Evolutionary conservation across 2,113 vertebrate genomes (phyloP).

Genomic region (Corythaixoides concolor): DNA sequence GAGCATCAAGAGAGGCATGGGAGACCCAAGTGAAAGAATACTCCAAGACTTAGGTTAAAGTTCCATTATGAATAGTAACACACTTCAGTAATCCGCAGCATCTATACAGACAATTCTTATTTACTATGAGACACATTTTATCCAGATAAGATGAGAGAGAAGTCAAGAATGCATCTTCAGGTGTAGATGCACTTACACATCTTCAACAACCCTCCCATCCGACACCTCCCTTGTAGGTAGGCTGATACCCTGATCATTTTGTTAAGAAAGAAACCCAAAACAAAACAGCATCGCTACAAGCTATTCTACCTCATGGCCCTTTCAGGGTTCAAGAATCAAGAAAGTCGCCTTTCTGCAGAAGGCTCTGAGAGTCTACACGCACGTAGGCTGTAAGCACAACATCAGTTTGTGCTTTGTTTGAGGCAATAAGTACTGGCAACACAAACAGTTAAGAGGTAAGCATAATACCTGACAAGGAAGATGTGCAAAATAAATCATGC

Average conservation of each 20-base stretch:
- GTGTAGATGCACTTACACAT: not conserved
- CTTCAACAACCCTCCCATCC: not conserved
- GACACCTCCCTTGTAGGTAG: not conserved
- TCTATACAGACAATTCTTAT: not conserved
- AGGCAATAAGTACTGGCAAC: not conserved
- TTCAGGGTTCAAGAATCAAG: not conserved
- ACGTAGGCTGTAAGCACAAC: not conserved
- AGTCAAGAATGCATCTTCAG: not conserved
- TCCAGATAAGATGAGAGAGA: not conserved
- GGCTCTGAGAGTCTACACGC: not conserved
- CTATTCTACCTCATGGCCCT: not conserved
- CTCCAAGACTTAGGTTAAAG: not conserved
- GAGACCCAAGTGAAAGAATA: not conserved
- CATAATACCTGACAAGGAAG: not conserved
- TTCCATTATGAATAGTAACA: not conserved
- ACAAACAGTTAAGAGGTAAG: not conserved
- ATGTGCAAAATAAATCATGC: not conserved
- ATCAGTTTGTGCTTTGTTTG: not conserved
- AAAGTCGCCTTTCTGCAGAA: not conserved
- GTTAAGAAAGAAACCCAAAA: not conserved
- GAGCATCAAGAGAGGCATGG: accelerated
- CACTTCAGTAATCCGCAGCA: not conserved
- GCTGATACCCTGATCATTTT: not conserved
- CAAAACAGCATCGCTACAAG: not conserved
- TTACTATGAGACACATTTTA: not conserved